Evolutionary conservation across 2,113 vertebrate genomes (phyloP).

Genomic region (Rhinopomastus cyanomelas): DNA sequence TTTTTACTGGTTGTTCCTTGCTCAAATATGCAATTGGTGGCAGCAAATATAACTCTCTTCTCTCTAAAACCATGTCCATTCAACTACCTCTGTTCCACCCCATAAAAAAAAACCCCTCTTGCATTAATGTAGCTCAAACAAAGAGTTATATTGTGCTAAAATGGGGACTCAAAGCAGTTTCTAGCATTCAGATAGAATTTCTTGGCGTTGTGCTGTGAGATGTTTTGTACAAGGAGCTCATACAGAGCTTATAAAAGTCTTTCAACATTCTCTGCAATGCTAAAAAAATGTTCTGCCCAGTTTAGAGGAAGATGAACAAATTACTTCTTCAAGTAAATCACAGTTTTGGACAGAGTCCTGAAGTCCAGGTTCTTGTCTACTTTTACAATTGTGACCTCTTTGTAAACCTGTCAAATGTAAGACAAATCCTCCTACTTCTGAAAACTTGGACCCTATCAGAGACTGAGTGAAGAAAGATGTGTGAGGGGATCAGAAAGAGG

Average conservation of each 20-base stretch:
- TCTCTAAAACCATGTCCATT: not conserved
- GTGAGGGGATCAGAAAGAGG: not conserved
- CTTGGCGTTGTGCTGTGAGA: not conserved
- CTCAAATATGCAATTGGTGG: not conserved
- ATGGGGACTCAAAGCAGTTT: not conserved
- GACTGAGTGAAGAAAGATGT: not conserved
- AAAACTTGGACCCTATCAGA: not conserved
- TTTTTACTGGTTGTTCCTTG: not conserved
- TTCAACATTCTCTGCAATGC: not conserved
- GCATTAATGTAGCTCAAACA: not conserved
- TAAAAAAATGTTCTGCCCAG: not conserved
- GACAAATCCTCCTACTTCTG: not conserved
- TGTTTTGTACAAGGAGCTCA: not conserved
- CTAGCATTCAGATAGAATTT: not conserved
- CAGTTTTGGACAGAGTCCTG: not conserved
- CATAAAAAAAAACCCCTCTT: not conserved
- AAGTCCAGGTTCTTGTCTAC: not conserved
- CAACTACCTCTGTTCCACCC: not conserved
- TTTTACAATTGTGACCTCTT: not conserved
- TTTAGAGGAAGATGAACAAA: not conserved
- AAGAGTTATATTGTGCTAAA: not conserved
- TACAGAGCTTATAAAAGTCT: not conserved
- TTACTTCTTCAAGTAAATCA: not conserved
- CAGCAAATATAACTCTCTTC: not conserved
- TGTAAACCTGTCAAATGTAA: not conserved